These are phyloP conservation scores for Ricordea florida DNA, from an alignment of 92 coral and sea anemone genomes.

Conservation along the genomic window DNA sequence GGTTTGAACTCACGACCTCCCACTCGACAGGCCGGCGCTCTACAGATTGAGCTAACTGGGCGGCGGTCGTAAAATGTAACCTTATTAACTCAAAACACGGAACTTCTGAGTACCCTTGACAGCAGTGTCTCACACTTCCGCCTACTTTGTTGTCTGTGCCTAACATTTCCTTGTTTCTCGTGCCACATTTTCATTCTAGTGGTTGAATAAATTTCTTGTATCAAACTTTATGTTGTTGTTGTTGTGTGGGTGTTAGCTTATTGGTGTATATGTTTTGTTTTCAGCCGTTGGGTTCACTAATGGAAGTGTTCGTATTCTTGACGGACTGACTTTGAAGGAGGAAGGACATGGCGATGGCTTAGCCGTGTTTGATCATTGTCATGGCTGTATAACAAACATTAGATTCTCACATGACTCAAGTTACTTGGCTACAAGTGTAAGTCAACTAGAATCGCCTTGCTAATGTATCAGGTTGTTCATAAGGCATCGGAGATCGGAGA, in stretches of 20 bases:
- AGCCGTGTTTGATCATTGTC: slow-evolving; percentile 93
- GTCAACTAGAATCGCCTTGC: not conserved
- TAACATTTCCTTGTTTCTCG: no score
- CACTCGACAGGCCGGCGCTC: no score
- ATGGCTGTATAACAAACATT: slow-evolving; percentile 91
- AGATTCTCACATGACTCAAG: slow-evolving; percentile 93
- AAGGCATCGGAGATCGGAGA: no score
- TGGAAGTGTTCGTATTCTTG: slow-evolving; percentile 90
- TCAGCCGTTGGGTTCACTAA: slow-evolving; percentile 93
- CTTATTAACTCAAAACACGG: no score
- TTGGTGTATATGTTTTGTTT: not conserved
- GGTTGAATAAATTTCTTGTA: not conserved
- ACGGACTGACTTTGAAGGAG: slow-evolving; percentile 85
- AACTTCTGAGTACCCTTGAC: no score
- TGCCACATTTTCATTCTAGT: no score
- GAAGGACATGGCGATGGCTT: slow-evolving; percentile 91
- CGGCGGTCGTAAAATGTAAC: no score
- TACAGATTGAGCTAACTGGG: no score
- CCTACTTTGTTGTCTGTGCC: no score
- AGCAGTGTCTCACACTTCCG: no score
- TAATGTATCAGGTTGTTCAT: not conserved
- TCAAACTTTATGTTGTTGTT: not conserved
- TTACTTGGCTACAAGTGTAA: slow-evolving; percentile 93
- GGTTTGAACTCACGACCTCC: no score
- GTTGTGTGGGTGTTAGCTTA: not conserved